Evolutionary conservation across 2,888 invertebrate species (phyloP).

Genomic region (Agonopterix heracliana): DNA sequence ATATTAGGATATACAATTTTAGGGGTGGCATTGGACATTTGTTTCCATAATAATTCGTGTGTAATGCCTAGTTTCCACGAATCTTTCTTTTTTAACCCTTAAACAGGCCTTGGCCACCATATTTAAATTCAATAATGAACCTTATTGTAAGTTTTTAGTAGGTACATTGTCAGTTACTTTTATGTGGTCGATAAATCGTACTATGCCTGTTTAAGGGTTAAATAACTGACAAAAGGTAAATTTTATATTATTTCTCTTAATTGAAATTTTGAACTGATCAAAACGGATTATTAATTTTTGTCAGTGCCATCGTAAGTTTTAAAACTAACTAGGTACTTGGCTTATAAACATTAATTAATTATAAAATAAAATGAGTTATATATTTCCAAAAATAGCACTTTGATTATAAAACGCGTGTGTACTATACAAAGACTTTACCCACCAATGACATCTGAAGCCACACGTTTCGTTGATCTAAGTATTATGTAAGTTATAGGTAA

Average conservation of each 20-base stretch:
- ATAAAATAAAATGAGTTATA: conserved; percentile 19
- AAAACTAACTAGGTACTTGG: conserved; percentile 18
- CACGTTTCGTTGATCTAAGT: conserved; percentile 71
- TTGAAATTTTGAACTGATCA: conserved; percentile 16
- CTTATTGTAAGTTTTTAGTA: too few relatives aligned
- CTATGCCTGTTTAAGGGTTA: too few relatives aligned
- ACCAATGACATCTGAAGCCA: conserved; percentile 71
- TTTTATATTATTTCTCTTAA: conserved; percentile 9
- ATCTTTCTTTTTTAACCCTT: conserved; percentile 1
- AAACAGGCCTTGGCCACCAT: too few relatives aligned
- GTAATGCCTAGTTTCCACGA: conserved; percentile 15
- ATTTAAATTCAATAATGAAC: too few relatives aligned
- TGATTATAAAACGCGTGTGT: conserved; percentile 43
- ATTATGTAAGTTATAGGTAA: conserved; percentile 72
- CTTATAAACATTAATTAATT: conserved; percentile 22
- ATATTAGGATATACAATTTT: conserved; percentile 16
- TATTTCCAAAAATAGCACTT: conserved; percentile 36
- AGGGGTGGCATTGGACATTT: conserved; percentile 21
- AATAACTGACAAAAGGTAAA: conserved; percentile 29
- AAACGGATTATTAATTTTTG: conserved; percentile 24
- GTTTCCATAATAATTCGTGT: conserved; percentile 18
- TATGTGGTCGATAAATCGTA: too few relatives aligned
- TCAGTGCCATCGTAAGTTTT: conserved; percentile 39
- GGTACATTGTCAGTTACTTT: too few relatives aligned
- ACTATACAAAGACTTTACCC: conserved; percentile 66